Base-by-base conservation (phyloP, 2,797 vertebrate species). In the Erithacus rubecula region DNA sequence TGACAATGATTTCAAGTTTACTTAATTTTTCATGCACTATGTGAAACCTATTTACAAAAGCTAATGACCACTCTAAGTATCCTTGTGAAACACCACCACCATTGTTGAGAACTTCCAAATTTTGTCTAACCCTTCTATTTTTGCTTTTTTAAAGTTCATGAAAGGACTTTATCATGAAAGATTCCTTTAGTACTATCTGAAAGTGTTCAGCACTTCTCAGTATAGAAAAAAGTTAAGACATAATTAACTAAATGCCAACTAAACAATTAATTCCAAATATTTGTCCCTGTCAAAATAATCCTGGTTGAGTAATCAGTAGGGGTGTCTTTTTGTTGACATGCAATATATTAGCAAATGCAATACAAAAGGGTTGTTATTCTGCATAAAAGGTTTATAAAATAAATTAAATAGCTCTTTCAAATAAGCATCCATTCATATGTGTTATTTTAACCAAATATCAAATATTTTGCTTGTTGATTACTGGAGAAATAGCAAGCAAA, bases 341-440 rank as follows among this genome's bases (percentile, higher is more conserved):
- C 8, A 56, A 34, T 78, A 55, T 37, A 20, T 52, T 78, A 89
- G 77, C 18, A 70, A 87, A 93, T 47, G 41, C 8, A 67, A 4
- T 27, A 36, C 22, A 23, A 60, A 63, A 56, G 16, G 4, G 10
- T n/a, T 81, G 29, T 39, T 70, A 36, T 58, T 89, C 43, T 68
- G 5, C 19, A 62, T 55, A 55, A 55, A 26, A 55, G 39, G 44
- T 34, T 76, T 84, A 77, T 68, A 70, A 95, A 93, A 44, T 30
- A 87, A 86, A 82, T 70, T 36, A 89, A 90, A 32, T 60, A 58
- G 12, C 10, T 74, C 30, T 83, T 91, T 84, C 49, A 96, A 87
- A 76, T 82, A 91, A 79, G 1, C 14, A 63, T 46, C 13, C 7
- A 52, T 53, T 74, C 27, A 39, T 22, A 74, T 36, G 37, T 15